Base-by-base conservation (phyloP, 2,113 vertebrate genomes). In the Nestor notabilis region DNA sequence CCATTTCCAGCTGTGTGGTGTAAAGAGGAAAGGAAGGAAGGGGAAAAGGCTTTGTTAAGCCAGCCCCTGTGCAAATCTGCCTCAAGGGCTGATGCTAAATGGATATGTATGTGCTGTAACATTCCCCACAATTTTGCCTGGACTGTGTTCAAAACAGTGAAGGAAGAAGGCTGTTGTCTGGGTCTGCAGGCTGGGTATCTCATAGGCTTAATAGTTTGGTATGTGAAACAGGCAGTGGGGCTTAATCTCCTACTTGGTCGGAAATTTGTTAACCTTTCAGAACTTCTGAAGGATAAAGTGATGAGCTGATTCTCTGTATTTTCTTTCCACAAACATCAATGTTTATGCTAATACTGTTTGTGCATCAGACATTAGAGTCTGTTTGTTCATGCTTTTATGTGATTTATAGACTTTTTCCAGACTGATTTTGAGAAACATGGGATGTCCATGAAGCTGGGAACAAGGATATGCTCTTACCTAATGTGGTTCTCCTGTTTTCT, bases 401-500 rank as follows among this genome's bases (percentile, higher is more conserved):
- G 28, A 87, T 56, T 68, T 79, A 56, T n/a, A 71, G 37, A 63
- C 58, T 77, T 95, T 71, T 33, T 90, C 2, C 10, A 31, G 27
- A 47, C 20, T 92, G 31, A 44, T 87, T 85, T 93, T 93, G 41
- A 77, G 81, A 82, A 94, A 58, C 4, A 9, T 25, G 24, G 23
- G 14, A 4, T 46, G 39, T 83, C 35, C 5, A 3, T 76, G 53
- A 86, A 85, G 20, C 58, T 65, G 64, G n/a, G 24, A 82, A 50
- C 9, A 74, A 90, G 52, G 39, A 27, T 7, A 9, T 43, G 8
- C 23, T 78, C 18, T 49, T 25, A 83, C 89, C 52, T 97, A 89
- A 97, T 31, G 24, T 82, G 55, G 16, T 27, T 66, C 95, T 79
- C 31, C 43, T 95, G 20, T 80, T 79, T 93, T 96, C 81, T 76